phyloP scores from a whole-genome alignment of 2,797 vertebrate genomes.

The Girardinus metallicus region DNA sequence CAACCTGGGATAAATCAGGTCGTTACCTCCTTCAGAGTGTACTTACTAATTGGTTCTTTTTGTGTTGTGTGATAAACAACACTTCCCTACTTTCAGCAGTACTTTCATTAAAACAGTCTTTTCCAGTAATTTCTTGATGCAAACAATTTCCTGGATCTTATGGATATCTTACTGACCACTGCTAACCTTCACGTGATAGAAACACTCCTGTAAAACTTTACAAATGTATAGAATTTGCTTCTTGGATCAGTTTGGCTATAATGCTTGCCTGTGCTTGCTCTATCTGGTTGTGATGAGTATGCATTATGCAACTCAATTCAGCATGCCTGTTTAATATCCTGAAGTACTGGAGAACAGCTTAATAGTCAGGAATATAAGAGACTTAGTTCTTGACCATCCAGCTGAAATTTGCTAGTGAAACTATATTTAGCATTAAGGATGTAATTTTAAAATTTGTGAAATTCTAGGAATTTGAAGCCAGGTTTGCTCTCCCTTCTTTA shows the following conservation, averaged over 20 bases:
- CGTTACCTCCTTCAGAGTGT: background rate
- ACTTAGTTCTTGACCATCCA: background rate
- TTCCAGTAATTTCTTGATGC: background rate
- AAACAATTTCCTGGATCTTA: background rate
- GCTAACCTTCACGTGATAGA: background rate
- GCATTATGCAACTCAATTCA: constrained; percentile 12
- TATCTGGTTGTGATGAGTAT: background rate
- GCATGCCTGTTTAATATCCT: constrained; percentile 6
- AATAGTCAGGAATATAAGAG: background rate
- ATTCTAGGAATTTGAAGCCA: background rate
- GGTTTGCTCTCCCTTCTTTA: no score
- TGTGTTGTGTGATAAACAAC: background rate
- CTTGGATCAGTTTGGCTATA: constrained; percentile 7
- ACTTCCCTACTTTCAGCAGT: background rate
- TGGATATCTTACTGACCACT: background rate
- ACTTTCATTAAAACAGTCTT: background rate
- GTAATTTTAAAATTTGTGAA: background rate
- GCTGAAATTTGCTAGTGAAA: background rate
- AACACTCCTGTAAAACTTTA: constrained; percentile 5
- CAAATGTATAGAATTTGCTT: constrained; percentile 4
- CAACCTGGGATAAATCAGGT: background rate
- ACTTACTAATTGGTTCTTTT: background rate
- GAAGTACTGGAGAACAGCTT: constrained; percentile 13
- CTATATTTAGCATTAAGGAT: background rate
- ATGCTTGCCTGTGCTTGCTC: constrained; percentile 13